Evolutionary conservation across 2,113 vertebrate genomes (phyloP).

Genomic region (Eulemur rufifrons): DNA sequence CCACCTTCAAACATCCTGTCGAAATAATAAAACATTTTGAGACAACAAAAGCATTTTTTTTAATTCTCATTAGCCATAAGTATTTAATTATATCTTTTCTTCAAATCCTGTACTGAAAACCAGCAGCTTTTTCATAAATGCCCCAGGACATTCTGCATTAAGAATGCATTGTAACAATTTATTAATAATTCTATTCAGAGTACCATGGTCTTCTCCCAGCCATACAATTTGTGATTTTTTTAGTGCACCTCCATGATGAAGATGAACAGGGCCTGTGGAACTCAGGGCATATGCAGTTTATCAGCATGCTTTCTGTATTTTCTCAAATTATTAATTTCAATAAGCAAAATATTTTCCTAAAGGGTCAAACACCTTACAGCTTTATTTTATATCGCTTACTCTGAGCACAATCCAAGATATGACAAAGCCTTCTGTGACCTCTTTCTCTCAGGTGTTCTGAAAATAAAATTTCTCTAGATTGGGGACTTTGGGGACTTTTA

Average conservation of each 20-base stretch:
- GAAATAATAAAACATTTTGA: not conserved
- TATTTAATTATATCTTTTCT: not conserved
- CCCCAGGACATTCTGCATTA: not conserved
- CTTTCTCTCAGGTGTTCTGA: not conserved
- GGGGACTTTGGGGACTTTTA: not conserved
- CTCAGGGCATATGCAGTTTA: not conserved
- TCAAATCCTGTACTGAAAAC: not conserved
- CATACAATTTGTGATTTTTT: not conserved
- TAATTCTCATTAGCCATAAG: not conserved
- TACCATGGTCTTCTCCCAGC: not conserved
- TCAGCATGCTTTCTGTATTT: not conserved
- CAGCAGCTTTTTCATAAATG: not conserved
- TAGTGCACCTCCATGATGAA: not conserved
- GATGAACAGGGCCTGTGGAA: not conserved
- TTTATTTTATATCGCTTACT: not conserved
- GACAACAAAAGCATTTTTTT: not conserved
- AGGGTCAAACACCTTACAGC: not conserved
- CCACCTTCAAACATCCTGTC: not conserved
- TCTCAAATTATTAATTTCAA: not conserved
- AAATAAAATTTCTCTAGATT: not conserved
- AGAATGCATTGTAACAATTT: not conserved
- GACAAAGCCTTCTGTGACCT: not conserved
- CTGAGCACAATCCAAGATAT: not conserved
- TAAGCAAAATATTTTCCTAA: not conserved
- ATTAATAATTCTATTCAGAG: not conserved